Conservation (phyloP, 2,888 invertebrate species). For the Aspidiotus destructor region DNA sequence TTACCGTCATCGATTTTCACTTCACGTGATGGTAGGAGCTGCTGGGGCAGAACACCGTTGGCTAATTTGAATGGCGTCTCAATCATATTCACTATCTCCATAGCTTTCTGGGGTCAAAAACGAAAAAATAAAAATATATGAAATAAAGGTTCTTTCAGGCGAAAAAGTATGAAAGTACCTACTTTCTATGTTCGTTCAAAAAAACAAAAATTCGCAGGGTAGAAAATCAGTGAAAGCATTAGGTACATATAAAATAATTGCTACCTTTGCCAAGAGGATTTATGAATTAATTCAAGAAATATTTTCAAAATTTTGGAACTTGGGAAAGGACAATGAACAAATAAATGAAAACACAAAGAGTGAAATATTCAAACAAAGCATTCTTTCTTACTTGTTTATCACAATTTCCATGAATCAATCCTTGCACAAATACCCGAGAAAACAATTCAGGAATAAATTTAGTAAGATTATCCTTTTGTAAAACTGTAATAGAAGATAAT, state of each 20-base stretch:
- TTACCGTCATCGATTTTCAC: conserved; percentile 72
- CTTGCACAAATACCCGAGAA: conserved; percentile 75
- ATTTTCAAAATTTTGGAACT: too few species aligned
- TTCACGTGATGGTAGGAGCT: conserved; percentile 70
- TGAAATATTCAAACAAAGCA: too few species aligned
- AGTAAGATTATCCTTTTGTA: conserved; percentile 68
- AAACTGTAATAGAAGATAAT: conserved; percentile 52
- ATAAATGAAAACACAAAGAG: too few species aligned
- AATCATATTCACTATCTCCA: conserved; percentile 58
- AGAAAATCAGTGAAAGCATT: too few species aligned
- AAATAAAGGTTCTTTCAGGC: too few species aligned
- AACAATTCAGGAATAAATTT: conserved; percentile 71
- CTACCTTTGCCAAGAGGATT: too few species aligned
- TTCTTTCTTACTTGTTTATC: conserved; percentile 48
- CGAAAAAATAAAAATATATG: background rate
- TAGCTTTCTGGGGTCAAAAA: conserved; percentile 49
- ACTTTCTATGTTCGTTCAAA: too few species aligned
- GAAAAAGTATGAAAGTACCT: too few species aligned
- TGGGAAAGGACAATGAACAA: too few species aligned
- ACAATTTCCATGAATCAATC: conserved; percentile 80
- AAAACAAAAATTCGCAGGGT: too few species aligned
- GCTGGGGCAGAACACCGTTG: conserved; percentile 63
- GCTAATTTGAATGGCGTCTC: conserved; percentile 45
- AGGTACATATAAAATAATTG: too few species aligned
- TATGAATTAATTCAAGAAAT: too few species aligned